These are phyloP conservation scores for Archips crataeganus DNA, from an alignment of 2,888 invertebrate species.

Conservation along the genomic window DNA sequence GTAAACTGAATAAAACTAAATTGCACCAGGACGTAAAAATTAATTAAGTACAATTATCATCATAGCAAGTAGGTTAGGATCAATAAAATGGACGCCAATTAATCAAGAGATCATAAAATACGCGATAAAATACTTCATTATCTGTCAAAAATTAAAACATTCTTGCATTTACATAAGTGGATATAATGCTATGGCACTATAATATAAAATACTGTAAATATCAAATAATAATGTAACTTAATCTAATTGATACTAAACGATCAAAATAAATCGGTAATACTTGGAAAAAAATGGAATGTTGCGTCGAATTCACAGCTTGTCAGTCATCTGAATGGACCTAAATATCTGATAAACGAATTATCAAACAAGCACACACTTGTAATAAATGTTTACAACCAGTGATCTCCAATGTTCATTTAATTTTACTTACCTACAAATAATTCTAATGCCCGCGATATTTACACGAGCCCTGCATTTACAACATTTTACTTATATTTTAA, in stretches of 20 bases:
- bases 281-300: conserved; percentile 41
- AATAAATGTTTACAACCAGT: conserved; percentile 56
- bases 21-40: conserved; percentile 31
- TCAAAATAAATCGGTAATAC: conserved; percentile 33
- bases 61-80: conserved; percentile 23
- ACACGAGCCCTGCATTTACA: conserved; percentile 28
- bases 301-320: neutral
- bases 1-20: conserved; percentile 6
- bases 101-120: conserved; percentile 35
- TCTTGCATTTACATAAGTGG: conserved; percentile 12
- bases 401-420: conserved; percentile 23
- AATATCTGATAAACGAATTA: conserved; percentile 45
- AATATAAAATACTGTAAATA: conserved; percentile 34
- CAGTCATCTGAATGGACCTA: neutral
- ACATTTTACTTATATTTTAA: conserved; percentile 15
- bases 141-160: conserved; percentile 34
- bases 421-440: conserved; percentile 23
- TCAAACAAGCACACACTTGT: conserved; percentile 51
- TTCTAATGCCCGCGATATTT: conserved; percentile 18
- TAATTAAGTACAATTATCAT: conserved; percentile 31
- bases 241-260: conserved; percentile 22
- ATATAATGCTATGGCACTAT: conserved; percentile 42
- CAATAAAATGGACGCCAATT: conserved; percentile 39
- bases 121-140: conserved; percentile 25
- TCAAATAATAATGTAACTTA: conserved; percentile 40